Conservation (phyloP, 1,140 invertebrate species). For the Anoplophora glabripennis region DNA sequence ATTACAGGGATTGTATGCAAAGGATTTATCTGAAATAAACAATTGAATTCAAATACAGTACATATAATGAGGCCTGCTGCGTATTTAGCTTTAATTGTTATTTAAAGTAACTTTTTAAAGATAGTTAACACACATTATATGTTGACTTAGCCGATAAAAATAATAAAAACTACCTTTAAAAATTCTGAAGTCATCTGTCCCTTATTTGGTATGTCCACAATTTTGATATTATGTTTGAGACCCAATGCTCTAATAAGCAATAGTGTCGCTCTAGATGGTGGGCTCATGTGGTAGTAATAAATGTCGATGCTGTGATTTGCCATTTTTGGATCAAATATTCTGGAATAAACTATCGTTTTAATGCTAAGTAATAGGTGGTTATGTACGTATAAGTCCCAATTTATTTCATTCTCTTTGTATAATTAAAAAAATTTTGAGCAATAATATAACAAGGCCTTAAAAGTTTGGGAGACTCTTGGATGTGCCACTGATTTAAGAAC, state of each 20-base stretch:
- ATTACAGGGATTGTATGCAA: conserved; percentile 37
- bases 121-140: no score
- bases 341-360: conserved; percentile 12
- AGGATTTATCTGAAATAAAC: conserved; percentile 50
- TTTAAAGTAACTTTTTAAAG: no score
- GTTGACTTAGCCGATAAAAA: no score
- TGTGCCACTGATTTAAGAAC: not conserved
- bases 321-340: conserved; percentile 30
- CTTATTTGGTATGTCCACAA: conserved; percentile 47
- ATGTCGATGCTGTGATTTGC: conserved; percentile 44
- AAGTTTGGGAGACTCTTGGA: not conserved
- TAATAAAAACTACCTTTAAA: conserved; percentile 42
- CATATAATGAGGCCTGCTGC: no score
- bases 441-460: no score
- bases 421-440: not conserved
- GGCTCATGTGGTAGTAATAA: conserved; percentile 52
- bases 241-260: conserved; percentile 52
- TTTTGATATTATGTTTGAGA: conserved; percentile 51
- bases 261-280: conserved; percentile 52
- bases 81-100: no score
- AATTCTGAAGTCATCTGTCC: conserved; percentile 54
- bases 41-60: conserved; percentile 7
- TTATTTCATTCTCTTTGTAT: not conserved
- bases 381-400: not conserved
- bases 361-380: not conserved